Conservation (phyloP, 2,797 vertebrate species). For the Kryptolebias ocellatus region DNA sequence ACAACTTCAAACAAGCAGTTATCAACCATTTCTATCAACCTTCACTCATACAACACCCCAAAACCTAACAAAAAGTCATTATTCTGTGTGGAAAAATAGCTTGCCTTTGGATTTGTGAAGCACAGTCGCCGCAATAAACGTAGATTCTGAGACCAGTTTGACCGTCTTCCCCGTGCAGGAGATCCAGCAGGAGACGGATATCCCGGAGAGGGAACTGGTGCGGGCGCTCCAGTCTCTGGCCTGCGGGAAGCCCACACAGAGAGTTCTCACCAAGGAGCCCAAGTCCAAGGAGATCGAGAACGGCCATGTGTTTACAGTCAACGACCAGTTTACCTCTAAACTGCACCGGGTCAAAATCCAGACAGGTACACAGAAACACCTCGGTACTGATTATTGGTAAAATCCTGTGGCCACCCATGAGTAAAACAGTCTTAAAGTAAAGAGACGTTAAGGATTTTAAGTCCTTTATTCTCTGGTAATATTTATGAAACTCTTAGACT, state of each 20-base stretch:
- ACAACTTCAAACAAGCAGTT: too few relatives aligned
- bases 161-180: slow-evolving; percentile 79
- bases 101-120: neutral
- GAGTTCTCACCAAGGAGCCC: slow-evolving; percentile 98
- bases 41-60: too few relatives aligned
- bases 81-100: too few relatives aligned
- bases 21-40: too few relatives aligned
- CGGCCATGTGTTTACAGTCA: slow-evolving; percentile 98
- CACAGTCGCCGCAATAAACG: neutral
- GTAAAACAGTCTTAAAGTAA: too few relatives aligned
- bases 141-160: neutral
- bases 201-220: slow-evolving; percentile 96
- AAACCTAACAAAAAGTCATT: too few relatives aligned
- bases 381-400: neutral
- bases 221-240: slow-evolving; percentile 91
- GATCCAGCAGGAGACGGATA: slow-evolving; percentile 99
- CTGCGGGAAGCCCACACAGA: slow-evolving; percentile 97
- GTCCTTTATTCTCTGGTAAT: too few relatives aligned
- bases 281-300: slow-evolving; percentile 99
- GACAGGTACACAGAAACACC: slow-evolving; percentile 71
- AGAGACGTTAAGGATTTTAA: neutral
- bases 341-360: slow-evolving; percentile 95
- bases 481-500: neutral
- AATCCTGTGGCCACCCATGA: neutral
- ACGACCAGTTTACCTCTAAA: slow-evolving; percentile 99